A percentile compares a stretch with the other conserved stretches of the same genome.
Evolutionary conservation across 1,140 invertebrate genomes (phyloP).

Genomic region (Rhizoglyphus robini): DNA sequence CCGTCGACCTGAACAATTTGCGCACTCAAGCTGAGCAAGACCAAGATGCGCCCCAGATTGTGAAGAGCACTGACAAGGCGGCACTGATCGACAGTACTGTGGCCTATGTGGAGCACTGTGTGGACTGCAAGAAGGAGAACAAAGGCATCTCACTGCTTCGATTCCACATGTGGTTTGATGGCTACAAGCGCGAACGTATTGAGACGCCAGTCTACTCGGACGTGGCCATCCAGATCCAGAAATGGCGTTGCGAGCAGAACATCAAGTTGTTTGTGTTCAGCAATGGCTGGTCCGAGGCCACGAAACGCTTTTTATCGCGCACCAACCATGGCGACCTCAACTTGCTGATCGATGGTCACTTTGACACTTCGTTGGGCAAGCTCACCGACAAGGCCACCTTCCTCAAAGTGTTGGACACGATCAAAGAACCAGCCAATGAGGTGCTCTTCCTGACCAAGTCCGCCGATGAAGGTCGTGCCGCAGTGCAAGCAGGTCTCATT

Average conservation of each 20-base stretch:
- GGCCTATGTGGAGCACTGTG: not conserved
- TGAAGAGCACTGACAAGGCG: not conserved
- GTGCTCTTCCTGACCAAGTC: no score
- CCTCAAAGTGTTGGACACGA: not conserved
- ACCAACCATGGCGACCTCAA: conserved; percentile 23
- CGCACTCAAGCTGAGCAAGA: not conserved
- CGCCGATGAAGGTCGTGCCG: no score
- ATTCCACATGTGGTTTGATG: conserved; percentile 21
- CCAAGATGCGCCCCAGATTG: not conserved
- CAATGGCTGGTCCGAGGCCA: conserved; percentile 21
- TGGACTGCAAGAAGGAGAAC: not conserved
- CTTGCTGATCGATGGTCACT: conserved; percentile 19
- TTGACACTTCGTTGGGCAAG: conserved; percentile 15
- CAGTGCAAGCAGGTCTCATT: not conserved
- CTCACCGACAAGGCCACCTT: conserved; percentile 17
- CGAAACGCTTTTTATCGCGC: conserved; percentile 13
- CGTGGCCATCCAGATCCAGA: conserved; percentile 19
- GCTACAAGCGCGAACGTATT: conserved; percentile 8
- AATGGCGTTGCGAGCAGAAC: conserved; percentile 18
- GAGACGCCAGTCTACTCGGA: conserved; percentile 20
- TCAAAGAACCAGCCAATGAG: no score
- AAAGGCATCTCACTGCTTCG: not conserved
- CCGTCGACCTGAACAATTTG: not conserved
- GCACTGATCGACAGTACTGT: not conserved
- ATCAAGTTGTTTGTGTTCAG: conserved; percentile 22